Conservation (phyloP, 2,888 invertebrate species). For the Melanophora roralis region DNA sequence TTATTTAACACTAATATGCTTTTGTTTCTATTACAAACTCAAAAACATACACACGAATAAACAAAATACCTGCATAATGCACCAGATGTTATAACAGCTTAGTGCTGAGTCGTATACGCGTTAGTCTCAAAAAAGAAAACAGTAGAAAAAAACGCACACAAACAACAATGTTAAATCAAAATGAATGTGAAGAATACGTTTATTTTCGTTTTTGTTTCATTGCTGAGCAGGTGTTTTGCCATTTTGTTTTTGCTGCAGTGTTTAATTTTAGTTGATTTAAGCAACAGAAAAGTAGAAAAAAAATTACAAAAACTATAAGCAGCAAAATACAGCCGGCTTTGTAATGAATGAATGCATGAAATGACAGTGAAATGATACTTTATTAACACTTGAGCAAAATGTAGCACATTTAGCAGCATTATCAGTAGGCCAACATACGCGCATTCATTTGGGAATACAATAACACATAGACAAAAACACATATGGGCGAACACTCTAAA, state of each 20-base stretch:
- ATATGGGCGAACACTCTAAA: too few species aligned
- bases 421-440: slow-evolving; percentile 48
- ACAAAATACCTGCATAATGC: not conserved
- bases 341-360: slow-evolving; percentile 43
- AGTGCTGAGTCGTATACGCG: not conserved
- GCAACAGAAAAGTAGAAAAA: not conserved
- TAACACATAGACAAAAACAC: too few species aligned
- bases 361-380: slow-evolving; percentile 65
- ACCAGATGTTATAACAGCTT: not conserved
- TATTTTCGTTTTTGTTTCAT: not conserved
- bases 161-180: slow-evolving; percentile 39
- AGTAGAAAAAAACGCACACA: not conserved
- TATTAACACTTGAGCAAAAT: slow-evolving; percentile 73
- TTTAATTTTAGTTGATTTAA: slow-evolving; percentile 15
- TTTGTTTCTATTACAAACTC: slow-evolving; percentile 1
- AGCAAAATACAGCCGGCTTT: slow-evolving; percentile 34
- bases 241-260: slow-evolving; percentile 16
- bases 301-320: not conserved
- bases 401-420: slow-evolving; percentile 69
- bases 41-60: not conserved
- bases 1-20: slow-evolving; percentile 28
- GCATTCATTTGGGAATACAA: not conserved
- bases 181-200: slow-evolving; percentile 35
- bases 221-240: slow-evolving; percentile 47
- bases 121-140: not conserved